Conservation (phyloP, 64 coral and sea anemone species). For the Catalaphyllia jardinei region DNA sequence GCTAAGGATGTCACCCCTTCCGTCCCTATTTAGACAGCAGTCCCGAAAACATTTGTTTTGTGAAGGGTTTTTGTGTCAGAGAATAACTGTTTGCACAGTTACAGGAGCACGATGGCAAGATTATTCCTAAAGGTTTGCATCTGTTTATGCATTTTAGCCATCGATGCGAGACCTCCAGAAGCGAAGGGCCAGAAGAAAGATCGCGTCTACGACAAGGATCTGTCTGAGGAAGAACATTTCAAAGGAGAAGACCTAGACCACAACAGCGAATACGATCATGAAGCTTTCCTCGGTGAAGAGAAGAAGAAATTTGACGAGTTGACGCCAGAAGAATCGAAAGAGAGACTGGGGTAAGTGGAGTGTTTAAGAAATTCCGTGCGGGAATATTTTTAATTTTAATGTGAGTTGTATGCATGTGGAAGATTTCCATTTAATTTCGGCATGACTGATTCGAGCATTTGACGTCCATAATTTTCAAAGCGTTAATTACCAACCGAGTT, state of each 20-base stretch:
- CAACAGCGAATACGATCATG: constrained; percentile 93
- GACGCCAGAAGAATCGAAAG: constrained; percentile 84
- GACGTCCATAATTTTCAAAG: no score
- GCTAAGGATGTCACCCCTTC: background rate
- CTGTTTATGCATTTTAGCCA: constrained; percentile 23
- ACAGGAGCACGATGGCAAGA: background rate
- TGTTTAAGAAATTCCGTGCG: background rate
- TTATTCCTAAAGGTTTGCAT: background rate
- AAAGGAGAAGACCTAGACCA: constrained; percentile 47
- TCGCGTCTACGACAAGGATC: constrained; percentile 57
- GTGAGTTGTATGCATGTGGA: background rate
- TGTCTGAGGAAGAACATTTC: constrained; percentile 68
- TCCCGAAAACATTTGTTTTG: constrained; percentile 7
- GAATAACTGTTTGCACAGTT: background rate
- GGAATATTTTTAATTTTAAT: background rate
- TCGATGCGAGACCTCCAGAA: constrained; percentile 47
- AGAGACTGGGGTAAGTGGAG: constrained; percentile 77
- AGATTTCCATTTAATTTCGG: background rate
- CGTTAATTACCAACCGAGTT: no score
- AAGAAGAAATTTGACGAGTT: constrained; percentile 97
- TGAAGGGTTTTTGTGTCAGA: background rate
- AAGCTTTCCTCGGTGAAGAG: constrained; percentile 94
- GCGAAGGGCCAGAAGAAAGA: constrained; percentile 41
- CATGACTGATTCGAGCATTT: no score
- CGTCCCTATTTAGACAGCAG: background rate